phyloP scores from a whole-genome alignment of 2,113 vertebrate genomes.

The Cyprinodon tularosa region DNA sequence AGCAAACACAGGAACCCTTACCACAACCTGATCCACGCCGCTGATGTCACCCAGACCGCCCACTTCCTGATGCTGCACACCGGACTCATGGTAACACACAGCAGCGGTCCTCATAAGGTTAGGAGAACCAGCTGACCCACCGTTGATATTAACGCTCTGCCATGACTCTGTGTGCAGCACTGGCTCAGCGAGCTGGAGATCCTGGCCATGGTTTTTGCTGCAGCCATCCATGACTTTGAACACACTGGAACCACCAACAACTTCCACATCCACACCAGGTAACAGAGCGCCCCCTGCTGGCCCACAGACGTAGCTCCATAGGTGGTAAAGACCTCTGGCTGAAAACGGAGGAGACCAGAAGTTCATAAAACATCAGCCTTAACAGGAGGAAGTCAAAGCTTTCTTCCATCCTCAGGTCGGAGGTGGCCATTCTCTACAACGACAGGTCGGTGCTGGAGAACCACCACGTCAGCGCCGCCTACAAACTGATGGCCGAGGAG shows the following conservation, averaged over 20 bases:
- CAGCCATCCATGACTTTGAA: slow-evolving; percentile 97
- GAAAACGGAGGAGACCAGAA: neutral
- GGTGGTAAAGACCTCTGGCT: neutral
- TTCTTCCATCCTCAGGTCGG: slow-evolving; percentile 84
- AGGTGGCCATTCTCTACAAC: slow-evolving; percentile 95
- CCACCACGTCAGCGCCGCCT: slow-evolving; percentile 97
- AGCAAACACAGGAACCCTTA: slow-evolving; percentile 98
- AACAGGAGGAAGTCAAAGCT: too few relatives aligned
- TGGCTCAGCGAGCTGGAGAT: slow-evolving; percentile 99
- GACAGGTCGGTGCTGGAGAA: slow-evolving; percentile 98
- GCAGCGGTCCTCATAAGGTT: too few relatives aligned
- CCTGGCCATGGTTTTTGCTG: slow-evolving; percentile 97
- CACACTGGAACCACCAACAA: slow-evolving; percentile 99
- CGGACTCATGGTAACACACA: slow-evolving; percentile 88
- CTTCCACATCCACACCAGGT: slow-evolving; percentile 99
- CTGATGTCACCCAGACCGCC: slow-evolving; percentile 97
- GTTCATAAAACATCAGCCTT: neutral
- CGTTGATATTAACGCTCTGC: neutral
- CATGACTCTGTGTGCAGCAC: slow-evolving; percentile 80
- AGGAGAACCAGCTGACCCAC: too few relatives aligned
- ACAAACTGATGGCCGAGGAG: slow-evolving; percentile 96
- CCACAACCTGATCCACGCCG: slow-evolving; percentile 97
- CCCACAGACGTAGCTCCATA: too few relatives aligned
- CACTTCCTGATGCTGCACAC: slow-evolving; percentile 98
- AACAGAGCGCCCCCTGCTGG: neutral